These are phyloP conservation scores for Tuta absoluta DNA, from an alignment of 2,888 invertebrate species.

Conservation along the genomic window DNA sequence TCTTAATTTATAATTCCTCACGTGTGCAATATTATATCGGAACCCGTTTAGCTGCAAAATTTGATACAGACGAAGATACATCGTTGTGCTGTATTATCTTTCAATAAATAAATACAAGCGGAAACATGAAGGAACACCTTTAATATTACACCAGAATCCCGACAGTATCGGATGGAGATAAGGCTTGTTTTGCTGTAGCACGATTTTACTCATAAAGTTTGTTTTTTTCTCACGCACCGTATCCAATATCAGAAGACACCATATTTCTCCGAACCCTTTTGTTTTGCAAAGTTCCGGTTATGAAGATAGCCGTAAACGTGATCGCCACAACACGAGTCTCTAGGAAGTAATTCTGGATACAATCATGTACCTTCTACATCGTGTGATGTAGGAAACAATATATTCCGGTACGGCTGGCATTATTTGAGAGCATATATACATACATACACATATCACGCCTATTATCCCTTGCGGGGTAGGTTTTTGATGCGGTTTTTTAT, in stretches of 20 bases:
- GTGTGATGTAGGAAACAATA: too few species aligned
- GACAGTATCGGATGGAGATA: neutral
- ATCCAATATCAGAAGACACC: constrained; percentile 20
- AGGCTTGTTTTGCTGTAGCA: neutral
- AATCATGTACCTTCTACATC: neutral
- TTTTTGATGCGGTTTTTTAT: too few species aligned
- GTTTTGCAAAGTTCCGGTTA: constrained; percentile 18
- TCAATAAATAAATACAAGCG: constrained; percentile 6
- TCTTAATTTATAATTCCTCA: neutral
- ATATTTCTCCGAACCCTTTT: constrained; percentile 17
- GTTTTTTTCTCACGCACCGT: constrained; percentile 17
- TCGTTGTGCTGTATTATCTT: constrained; percentile 1
- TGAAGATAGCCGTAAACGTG: constrained; percentile 15
- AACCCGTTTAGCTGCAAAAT: constrained; percentile 14
- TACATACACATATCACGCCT: too few species aligned
- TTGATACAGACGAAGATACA: constrained; percentile 16
- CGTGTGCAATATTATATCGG: constrained; percentile 15
- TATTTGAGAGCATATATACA: too few species aligned
- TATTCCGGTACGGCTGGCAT: too few species aligned
- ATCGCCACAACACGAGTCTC: constrained; percentile 29
- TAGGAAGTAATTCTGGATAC: constrained; percentile 29
- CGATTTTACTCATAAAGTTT: neutral
- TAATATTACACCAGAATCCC: neutral
- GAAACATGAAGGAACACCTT: neutral
- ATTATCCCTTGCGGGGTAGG: too few species aligned